Evolutionary conservation across 2,888 invertebrate genomes (phyloP).

Genomic region (Alcis repandata): DNA sequence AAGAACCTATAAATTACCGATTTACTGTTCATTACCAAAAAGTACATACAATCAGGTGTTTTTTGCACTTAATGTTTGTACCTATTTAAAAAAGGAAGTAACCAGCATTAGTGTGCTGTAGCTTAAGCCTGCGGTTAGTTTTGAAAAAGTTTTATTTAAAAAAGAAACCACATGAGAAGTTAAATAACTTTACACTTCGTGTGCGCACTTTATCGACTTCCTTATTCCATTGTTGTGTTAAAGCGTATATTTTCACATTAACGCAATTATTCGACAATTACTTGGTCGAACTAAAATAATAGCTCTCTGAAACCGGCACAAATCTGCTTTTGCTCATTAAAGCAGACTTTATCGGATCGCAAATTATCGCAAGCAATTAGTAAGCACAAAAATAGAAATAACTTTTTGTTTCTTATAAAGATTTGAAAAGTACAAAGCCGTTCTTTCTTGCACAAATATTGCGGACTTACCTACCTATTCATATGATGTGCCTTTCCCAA

Average conservation of each 20-base stretch:
- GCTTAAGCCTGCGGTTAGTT: neutral
- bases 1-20: neutral
- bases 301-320: conserved; percentile 67
- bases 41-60: no score
- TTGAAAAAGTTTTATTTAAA: conserved; percentile 28
- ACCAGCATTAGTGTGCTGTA: no score
- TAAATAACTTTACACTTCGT: conserved; percentile 54
- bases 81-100: no score
- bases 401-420: neutral
- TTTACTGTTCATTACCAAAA: no score
- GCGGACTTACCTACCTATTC: neutral
- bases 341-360: conserved; percentile 71
- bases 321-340: conserved; percentile 78
- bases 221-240: conserved; percentile 79
- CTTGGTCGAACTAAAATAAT: conserved; percentile 75
- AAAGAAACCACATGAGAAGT: conserved; percentile 42
- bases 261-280: conserved; percentile 85
- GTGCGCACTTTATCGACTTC: conserved; percentile 67
- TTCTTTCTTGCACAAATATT: neutral
- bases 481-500: neutral
- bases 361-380: conserved; percentile 72
- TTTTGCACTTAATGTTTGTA: no score
- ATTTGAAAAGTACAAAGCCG: neutral
- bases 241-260: conserved; percentile 84
- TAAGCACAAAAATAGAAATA: conserved; percentile 23